phyloP scores from a whole-genome alignment of 53 echinoderm and acorn worm genomes.

The Henricia sp. region DNA sequence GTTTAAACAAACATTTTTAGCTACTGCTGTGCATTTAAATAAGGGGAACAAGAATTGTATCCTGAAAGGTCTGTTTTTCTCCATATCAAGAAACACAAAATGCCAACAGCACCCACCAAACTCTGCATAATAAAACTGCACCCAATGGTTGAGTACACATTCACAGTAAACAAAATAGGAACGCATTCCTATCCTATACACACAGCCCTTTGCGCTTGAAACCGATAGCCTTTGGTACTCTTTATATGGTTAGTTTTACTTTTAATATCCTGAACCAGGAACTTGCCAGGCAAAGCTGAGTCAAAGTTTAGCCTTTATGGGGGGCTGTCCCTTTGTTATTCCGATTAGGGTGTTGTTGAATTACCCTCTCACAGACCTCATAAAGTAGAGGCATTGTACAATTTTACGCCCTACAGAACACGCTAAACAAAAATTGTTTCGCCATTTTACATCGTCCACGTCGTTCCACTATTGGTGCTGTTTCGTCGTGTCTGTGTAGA shows the following conservation, averaged over 20 bases:
- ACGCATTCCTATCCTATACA: neutral
- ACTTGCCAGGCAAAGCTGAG: neutral
- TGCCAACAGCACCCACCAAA: too few species aligned
- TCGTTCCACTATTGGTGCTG: neutral
- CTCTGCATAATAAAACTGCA: conserved; percentile 4
- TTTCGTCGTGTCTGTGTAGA: neutral
- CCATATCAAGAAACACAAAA: too few species aligned
- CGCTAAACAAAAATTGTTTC: neutral
- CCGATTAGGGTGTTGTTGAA: conserved; percentile 21
- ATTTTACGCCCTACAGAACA: neutral
- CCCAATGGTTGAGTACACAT: conserved; percentile 15
- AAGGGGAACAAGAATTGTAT: too few species aligned
- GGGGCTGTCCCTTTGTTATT: conserved; percentile 23
- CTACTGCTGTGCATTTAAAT: too few species aligned
- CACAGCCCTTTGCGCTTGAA: neutral
- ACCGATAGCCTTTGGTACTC: neutral
- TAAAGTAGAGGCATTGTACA: neutral
- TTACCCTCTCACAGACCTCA: neutral
- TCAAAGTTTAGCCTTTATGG: neutral
- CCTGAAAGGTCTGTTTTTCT: too few species aligned
- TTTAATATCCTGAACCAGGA: neutral
- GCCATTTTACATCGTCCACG: neutral
- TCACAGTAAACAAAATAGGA: neutral
- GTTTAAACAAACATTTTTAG: too few species aligned
- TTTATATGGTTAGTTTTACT: too few species aligned